Percentiles rank a stretch among this genome's conserved stretches.
These are phyloP conservation scores for Condylostylus longicornis DNA, from an alignment of 1,140 invertebrate species.

Conservation along the genomic window DNA sequence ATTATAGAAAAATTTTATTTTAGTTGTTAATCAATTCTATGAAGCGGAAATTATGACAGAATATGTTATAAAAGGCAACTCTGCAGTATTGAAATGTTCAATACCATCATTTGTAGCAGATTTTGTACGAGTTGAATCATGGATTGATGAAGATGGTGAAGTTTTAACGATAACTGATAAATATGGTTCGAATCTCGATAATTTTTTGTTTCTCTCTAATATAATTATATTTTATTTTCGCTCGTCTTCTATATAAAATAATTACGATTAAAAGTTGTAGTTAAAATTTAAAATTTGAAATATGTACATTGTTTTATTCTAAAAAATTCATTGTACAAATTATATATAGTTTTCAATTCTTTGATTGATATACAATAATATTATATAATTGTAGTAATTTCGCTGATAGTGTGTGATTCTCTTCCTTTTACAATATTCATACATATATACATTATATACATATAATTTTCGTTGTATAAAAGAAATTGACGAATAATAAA, in stretches of 20 bases:
- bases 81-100: conserved; percentile 61
- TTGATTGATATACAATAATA: too few relatives aligned
- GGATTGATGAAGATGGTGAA: conserved; percentile 51
- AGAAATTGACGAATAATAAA: too few relatives aligned
- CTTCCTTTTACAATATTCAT: too few relatives aligned
- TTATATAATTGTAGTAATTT: too few relatives aligned
- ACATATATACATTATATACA: too few relatives aligned
- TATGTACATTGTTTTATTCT: neutral
- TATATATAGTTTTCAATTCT: too few relatives aligned
- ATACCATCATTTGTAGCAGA: conserved; percentile 68
- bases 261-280: conserved; percentile 9
- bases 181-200: conserved; percentile 37
- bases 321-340: too few relatives aligned
- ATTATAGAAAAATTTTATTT: too few relatives aligned
- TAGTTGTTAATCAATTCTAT: conserved; percentile 70
- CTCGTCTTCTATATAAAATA: conserved; percentile 8
- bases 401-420: too few relatives aligned
- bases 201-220: neutral
- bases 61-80: conserved; percentile 66
- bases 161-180: conserved; percentile 42
- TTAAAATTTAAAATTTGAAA: too few relatives aligned
- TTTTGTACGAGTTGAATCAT: conserved; percentile 62
- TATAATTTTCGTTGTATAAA: too few relatives aligned
- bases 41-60: conserved; percentile 63
- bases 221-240: conserved; percentile 9